Base-by-base conservation (phyloP, 2,888 invertebrate genomes). In the Tupiocoris notatus region DNA sequence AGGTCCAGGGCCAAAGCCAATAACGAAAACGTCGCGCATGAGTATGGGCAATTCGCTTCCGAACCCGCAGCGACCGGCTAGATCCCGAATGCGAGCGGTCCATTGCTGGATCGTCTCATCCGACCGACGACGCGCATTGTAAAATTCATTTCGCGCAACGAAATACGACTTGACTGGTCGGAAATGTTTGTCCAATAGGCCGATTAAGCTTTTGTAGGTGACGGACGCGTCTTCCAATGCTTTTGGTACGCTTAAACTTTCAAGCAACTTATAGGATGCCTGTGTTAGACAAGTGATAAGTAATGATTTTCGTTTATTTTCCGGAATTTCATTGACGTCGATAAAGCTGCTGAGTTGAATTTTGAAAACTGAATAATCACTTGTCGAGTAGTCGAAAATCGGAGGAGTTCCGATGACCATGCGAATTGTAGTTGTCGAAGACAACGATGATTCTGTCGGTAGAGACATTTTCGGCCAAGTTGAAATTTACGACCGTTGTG, bases 1-100 rank as follows among this genome's bases (percentile, higher is more conserved):
- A 20, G 56, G 17, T 9, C 68, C 68, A 7, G 68, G 68, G 3
- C 56, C 56, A 18, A 68, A 68, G 17, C 68, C 68, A 56, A 56
- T 21, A 17, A 22, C 57, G 20, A 68, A 68, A 57, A 68, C 57
- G n/a, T 57, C 68, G n/a, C 68, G 39, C 21, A 68, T 68, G 2
- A 57, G 57, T 1, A 56, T 68, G 16, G 56, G 7, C 54, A 68
- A 21, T 68, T 68, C 68, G 3, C 17, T 20, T 12, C 68, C 68
- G 20, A 68, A 68, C 56, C 18, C 18, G 22, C 68, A 68, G 16
- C 57, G 20, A 12, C 56, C 56, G 6, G 68, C 68, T 17, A 68
- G 21, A 3, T 56, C 68, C 18, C 68, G 54, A 18, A 68, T 39
- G 2, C 66, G 66, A 3, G 39, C 66, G 16, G 66, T 57, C 68